Conservation (phyloP, 2,888 invertebrate genomes). For the Perizoma flavofasciatum region DNA sequence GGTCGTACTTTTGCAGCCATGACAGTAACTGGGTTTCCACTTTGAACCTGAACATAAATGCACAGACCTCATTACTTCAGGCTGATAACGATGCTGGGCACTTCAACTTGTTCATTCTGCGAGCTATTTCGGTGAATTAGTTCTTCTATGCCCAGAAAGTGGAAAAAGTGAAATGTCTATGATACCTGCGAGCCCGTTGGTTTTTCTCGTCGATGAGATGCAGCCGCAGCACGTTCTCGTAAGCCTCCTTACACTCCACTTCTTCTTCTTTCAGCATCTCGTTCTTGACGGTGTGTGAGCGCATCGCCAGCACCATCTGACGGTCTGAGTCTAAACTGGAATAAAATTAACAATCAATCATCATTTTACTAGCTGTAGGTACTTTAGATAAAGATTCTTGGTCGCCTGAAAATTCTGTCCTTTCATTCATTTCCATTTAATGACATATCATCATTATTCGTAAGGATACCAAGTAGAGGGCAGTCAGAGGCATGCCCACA, state of each 20-base stretch:
- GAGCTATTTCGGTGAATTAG: too few relatives aligned
- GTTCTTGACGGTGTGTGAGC: constrained; percentile 73
- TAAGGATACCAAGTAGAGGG: too few relatives aligned
- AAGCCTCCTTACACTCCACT: constrained; percentile 65
- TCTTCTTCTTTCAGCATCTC: constrained; percentile 79
- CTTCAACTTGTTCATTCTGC: too few relatives aligned
- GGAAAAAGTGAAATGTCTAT: too few relatives aligned
- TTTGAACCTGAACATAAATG: constrained; percentile 63
- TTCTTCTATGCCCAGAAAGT: too few relatives aligned
- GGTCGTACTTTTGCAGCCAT: constrained; percentile 85
- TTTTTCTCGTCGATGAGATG: constrained; percentile 81
- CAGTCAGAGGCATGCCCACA: too few relatives aligned
- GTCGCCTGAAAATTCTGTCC: too few relatives aligned
- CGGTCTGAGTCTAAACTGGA: constrained; percentile 67
- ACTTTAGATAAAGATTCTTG: too few relatives aligned
- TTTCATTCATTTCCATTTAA: too few relatives aligned
- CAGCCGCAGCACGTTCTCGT: constrained; percentile 66
- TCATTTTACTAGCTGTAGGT: not conserved
- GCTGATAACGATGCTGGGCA: too few relatives aligned
- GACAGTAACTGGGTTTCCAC: constrained; percentile 82
- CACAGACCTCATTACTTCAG: not conserved
- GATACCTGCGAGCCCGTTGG: constrained; percentile 74
- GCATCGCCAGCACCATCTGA: constrained; percentile 78
- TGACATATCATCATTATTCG: too few relatives aligned
- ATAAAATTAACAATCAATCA: not conserved